Evolutionary conservation across 2,113 vertebrate species (phyloP), one percentile per base, ranked within the genome.

Genomic region (Ornithorhynchus anatinus): DNA sequence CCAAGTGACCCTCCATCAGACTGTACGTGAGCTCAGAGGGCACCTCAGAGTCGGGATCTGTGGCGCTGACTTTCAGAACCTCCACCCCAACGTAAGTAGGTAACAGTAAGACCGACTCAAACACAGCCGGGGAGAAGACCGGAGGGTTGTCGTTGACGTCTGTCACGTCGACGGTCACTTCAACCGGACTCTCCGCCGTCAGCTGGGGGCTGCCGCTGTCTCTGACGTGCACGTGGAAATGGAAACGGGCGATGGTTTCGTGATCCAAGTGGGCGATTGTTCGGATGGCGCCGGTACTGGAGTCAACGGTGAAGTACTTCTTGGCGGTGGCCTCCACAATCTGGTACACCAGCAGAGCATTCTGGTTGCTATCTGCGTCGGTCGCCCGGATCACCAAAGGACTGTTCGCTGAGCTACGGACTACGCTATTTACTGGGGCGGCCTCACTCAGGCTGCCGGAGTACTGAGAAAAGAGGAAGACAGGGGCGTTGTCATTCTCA

Each of bases 61-160:
- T 90, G 60, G 97, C 98, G 45, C 91, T 95, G 51, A 99, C 93
- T 80, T 94, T 95, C 63, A 99, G 88, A 72, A 94, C 92, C 73
- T 99, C 97, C 20, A 99, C 97, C 50, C 98, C 98, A 6, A 92
- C 61, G 2, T 98, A 99, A 0, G 97, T 99, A 25, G 98, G 98
- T 8, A 99, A 90, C 10, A 99, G 92, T 77, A 99, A 82, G 17
- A 97, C 80, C 1, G 96, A 92, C 88, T 98, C 96, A 88, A 97
- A 99, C 12, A 93, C 86, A 0, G 92, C 92, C 79, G 97, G 96
- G 42, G 89, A 96, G 77, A 99, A 99, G 45, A 87, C 76, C 31
- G 98, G 98, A 2, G 96, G 96, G 47, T 96, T 98, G 81, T 99
- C 98, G 60, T 99, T 99, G 69, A 96, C 94, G 85, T 99, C 97